These are phyloP conservation scores for Chelon auratus DNA, from an alignment of 2,797 vertebrate genomes.

Conservation along the genomic window DNA sequence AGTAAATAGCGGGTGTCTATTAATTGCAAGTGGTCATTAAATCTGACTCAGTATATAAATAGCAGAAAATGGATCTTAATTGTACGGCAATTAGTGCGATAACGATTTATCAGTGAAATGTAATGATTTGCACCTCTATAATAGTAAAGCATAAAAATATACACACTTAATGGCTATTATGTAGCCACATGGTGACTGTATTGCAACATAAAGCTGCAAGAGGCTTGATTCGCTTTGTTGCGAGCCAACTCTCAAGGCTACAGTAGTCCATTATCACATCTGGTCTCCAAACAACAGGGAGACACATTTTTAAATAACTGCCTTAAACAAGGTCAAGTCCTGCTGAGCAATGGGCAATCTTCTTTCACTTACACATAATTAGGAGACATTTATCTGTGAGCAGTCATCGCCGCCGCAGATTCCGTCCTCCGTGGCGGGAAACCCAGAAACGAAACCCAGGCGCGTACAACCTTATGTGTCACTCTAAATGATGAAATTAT, in stretches of 20 bases:
- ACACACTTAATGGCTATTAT: too few species aligned
- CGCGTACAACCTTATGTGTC: slow-evolving; percentile 14
- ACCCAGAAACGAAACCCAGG: slow-evolving; percentile 14
- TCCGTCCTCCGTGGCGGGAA: slow-evolving; percentile 12
- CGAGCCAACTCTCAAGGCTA: slow-evolving; percentile 17
- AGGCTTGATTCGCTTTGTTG: slow-evolving; percentile 15
- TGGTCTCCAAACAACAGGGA: slow-evolving; percentile 51
- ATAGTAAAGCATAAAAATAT: neutral
- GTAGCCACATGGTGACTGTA: neutral
- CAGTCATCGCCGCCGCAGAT: slow-evolving; percentile 28
- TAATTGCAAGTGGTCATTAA: slow-evolving; percentile 22
- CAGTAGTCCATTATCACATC: slow-evolving; percentile 32
- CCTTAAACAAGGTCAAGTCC: slow-evolving; percentile 47
- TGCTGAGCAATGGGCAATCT: slow-evolving; percentile 37
- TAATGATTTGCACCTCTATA: neutral
- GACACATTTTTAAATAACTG: slow-evolving; percentile 55
- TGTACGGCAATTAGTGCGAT: neutral
- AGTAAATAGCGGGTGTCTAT: slow-evolving; percentile 1
- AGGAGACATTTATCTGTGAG: slow-evolving; percentile 39
- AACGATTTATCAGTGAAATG: slow-evolving; percentile 8
- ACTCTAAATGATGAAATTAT: slow-evolving; percentile 49
- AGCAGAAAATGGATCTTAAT: neutral
- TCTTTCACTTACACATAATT: slow-evolving; percentile 52
- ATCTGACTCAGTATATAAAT: neutral
- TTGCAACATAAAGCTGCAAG: neutral